Conservation (phyloP, 2,113 vertebrate genomes). For the Eulemur rufifrons region DNA sequence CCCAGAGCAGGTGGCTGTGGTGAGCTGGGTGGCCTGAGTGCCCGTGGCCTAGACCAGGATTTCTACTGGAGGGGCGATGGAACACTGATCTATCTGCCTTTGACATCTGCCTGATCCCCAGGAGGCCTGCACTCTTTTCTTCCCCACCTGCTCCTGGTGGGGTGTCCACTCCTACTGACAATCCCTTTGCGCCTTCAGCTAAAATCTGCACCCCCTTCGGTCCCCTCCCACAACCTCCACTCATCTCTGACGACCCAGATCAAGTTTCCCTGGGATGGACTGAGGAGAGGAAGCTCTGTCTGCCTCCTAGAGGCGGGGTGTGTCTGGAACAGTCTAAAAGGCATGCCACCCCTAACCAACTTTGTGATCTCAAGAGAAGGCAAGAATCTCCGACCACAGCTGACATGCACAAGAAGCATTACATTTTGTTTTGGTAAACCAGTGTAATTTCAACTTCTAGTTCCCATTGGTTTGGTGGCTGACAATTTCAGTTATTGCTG, state of each 20-base stretch:
- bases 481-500: background rate
- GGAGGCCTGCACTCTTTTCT: too few species aligned
- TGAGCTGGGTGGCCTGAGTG: background rate
- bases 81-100: background rate
- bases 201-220: rapidly evolving
- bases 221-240: background rate
- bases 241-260: background rate
- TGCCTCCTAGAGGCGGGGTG: background rate
- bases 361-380: background rate
- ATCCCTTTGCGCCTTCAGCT: background rate
- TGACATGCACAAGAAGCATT: background rate
- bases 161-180: background rate
- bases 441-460: background rate
- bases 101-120: background rate
- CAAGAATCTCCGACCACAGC: background rate
- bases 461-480: background rate
- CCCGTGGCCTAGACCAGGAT: too few species aligned
- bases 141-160: background rate
- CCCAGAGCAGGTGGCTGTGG: background rate
- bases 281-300: background rate
- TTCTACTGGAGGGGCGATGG: rapidly evolving
- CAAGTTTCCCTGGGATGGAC: background rate
- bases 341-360: background rate
- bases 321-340: background rate
- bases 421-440: background rate